Conservation (phyloP, 1,140 invertebrate species). For the Mya arenaria region DNA sequence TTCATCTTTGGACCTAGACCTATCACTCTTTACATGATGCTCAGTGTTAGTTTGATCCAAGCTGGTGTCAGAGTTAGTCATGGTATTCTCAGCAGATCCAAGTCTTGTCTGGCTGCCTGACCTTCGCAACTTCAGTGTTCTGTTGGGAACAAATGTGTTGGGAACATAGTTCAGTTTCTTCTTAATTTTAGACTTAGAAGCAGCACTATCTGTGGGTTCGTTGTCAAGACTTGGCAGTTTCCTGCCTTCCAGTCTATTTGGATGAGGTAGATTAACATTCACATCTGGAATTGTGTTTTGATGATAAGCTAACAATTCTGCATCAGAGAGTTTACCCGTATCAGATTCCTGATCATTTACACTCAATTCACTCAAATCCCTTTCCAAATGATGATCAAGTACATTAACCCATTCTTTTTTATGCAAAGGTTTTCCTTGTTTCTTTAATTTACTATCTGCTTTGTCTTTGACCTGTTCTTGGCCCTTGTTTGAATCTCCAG, state of each 20-base stretch:
- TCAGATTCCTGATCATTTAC: background rate
- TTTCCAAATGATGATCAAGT: constrained; percentile 12
- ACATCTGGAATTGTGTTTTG: background rate
- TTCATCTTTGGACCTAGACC: background rate
- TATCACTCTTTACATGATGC: no score
- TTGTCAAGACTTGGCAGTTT: constrained; percentile 26
- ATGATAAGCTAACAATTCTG: constrained; percentile 12
- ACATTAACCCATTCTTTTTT: constrained; percentile 47
- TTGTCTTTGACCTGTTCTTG: background rate
- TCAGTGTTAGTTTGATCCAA: no score
- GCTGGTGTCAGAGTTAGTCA: no score
- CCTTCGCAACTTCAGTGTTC: constrained; percentile 66
- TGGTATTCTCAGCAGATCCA: background rate
- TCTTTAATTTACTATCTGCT: constrained; percentile 2
- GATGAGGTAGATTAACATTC: background rate
- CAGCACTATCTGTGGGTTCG: background rate
- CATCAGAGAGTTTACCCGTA: constrained; percentile 1
- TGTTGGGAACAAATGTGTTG: constrained; percentile 69
- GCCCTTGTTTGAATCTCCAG: background rate
- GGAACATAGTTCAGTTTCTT: constrained; percentile 66
- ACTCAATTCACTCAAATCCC: background rate
- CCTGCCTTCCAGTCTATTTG: background rate
- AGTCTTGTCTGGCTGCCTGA: constrained; percentile 66
- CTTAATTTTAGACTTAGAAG: constrained; percentile 27
- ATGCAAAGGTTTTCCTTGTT: constrained; percentile 29